Evolutionary conservation across 2,113 vertebrate species (phyloP), one percentile per base, ranked within the genome.

Genomic region (Sardina pilchardus): DNA sequence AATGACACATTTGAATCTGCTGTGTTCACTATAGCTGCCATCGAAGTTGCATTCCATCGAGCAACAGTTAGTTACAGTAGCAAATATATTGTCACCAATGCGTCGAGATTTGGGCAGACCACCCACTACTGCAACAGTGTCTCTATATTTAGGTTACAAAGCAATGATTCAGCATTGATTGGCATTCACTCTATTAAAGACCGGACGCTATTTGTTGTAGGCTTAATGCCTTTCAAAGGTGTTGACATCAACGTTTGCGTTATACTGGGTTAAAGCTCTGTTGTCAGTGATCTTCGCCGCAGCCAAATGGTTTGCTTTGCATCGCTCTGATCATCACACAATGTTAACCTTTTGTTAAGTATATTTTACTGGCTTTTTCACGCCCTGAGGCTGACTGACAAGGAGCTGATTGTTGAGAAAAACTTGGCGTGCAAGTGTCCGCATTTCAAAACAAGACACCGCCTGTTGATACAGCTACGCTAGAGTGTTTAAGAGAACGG

Each of bases 21-120:
- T 78, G 71, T 71, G 6, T 63, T 30, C 8, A 26, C n/a, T 78
- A 34, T 78, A 34, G 30, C 71, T 17, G 71, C 71, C 14, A 78
- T 30, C 71, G 26, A 78, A 78, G 71, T 78, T 78, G 14, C 71
- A 78, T 36, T 36, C 30, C 14, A 17, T 34, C 16, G 30, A 78
- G 71, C 71, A 78, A 78, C 71, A 78, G 71, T 78, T 78, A 78
- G 71, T 34, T 39, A n/a, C n/a, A n/a, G n/a, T n/a, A 78, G n/a
- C 8, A 26, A 30, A 34, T 78, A 16, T 34, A 78, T 34, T 36
- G 67, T 75, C 67, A 34, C 6, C 67, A 34, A 14, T 75, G 9
- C 12, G 12, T 75, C 30, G 12, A 0, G 10, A 75, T 36, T 34
- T 75, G 26, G 30, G 71, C 53, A 21, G 24, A 56, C 53, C 53